These are phyloP conservation scores for Diaperis boleti DNA, from an alignment of 2,888 invertebrate genomes.

Conservation along the genomic window DNA sequence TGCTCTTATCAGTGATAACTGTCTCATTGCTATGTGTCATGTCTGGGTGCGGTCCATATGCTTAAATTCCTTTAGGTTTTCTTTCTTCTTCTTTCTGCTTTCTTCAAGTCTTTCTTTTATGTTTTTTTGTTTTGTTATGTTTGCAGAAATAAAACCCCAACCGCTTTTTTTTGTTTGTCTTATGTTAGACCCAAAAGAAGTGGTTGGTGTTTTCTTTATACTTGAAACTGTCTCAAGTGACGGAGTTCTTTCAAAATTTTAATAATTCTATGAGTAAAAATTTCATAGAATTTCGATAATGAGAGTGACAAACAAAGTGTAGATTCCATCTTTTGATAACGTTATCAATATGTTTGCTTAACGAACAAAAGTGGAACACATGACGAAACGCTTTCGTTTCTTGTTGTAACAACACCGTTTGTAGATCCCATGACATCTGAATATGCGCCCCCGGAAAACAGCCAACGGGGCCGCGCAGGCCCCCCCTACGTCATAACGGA, in stretches of 20 bases:
- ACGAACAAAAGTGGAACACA: neutral
- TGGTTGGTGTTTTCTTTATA: no score
- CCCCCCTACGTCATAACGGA: conserved; percentile 76
- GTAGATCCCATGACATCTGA: conserved; percentile 64
- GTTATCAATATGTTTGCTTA: neutral
- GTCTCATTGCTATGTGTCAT: conserved; percentile 35
- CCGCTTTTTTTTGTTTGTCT: no score
- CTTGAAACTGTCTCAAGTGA: no score
- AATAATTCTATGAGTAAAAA: no score
- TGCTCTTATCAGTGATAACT: conserved; percentile 25
- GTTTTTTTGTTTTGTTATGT: neutral
- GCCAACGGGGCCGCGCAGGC: conserved; percentile 67
- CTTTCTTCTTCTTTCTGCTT: neutral
- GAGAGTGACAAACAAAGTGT: no score
- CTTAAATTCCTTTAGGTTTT: neutral
- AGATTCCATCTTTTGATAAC: no score
- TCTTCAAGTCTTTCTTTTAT: neutral
- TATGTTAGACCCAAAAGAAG: no score
- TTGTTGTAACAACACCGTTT: no score
- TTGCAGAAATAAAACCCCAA: no score
- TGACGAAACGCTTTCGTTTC: neutral
- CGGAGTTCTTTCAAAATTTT: no score
- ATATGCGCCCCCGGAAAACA: conserved; percentile 66
- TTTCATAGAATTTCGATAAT: no score
- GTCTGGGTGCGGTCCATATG: conserved; percentile 27